These are phyloP conservation scores for Alviniconcha strummeri DNA, from an alignment of 2,888 invertebrate species.

Conservation along the genomic window DNA sequence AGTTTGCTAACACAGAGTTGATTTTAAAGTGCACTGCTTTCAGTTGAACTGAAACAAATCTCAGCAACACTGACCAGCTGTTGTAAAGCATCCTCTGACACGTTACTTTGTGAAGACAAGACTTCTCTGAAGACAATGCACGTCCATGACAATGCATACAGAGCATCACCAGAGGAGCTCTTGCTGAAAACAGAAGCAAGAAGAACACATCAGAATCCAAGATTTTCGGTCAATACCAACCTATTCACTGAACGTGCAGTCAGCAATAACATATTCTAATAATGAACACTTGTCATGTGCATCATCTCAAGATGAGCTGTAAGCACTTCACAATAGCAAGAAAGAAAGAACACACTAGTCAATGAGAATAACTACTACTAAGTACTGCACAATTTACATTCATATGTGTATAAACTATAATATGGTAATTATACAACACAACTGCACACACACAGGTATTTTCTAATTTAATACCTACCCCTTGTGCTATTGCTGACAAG, in stretches of 20 bases:
- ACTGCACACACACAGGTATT: too few relatives aligned
- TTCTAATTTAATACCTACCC: too few relatives aligned
- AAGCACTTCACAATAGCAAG: too few relatives aligned
- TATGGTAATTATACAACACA: too few relatives aligned
- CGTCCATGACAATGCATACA: conserved; percentile 64
- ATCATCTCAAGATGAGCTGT: background rate
- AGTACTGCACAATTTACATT: too few relatives aligned
- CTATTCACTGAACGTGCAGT: background rate
- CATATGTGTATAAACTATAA: too few relatives aligned
- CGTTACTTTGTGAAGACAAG: conserved; percentile 37
- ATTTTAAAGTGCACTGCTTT: too few relatives aligned
- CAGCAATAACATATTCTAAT: background rate
- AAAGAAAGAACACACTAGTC: background rate
- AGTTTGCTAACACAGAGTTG: too few relatives aligned
- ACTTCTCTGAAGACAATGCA: conserved; percentile 53
- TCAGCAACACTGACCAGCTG: conserved; percentile 39
- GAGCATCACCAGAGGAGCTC: conserved; percentile 58
- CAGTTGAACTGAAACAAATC: too few relatives aligned
- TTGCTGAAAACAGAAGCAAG: conserved; percentile 48
- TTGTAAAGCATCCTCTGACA: conserved; percentile 32
- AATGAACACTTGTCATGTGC: background rate
- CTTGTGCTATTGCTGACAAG: too few relatives aligned
- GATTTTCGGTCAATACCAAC: background rate
- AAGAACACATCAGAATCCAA: background rate
- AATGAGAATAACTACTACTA: background rate